Conservation (phyloP, 2,113 vertebrate species). For the Centropus bengalensis region DNA sequence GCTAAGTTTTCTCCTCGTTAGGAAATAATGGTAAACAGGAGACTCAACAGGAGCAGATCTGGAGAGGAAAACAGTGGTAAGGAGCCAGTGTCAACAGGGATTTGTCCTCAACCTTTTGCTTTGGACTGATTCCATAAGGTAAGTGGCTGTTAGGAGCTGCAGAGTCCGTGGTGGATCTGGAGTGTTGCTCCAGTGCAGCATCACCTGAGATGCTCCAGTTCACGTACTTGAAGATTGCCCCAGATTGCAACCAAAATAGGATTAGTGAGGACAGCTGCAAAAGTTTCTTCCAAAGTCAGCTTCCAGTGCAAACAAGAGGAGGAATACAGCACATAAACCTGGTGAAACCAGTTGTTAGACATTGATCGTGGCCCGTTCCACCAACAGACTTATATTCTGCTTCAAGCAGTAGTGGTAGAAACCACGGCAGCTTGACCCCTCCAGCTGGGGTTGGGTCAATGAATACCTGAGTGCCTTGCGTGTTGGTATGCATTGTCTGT, state of each 20-base stretch:
- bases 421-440: no score
- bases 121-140: neutral
- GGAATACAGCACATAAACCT: neutral
- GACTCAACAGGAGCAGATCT: neutral
- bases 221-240: neutral
- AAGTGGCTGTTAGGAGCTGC: neutral
- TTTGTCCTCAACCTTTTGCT: neutral
- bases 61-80: neutral
- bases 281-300: neutral
- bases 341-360: neutral
- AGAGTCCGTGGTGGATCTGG: neutral
- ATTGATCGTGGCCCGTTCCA: neutral
- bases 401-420: neutral
- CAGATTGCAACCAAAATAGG: neutral
- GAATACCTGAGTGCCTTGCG: neutral
- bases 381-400: neutral
- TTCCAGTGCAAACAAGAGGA: neutral
- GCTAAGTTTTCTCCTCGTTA: neutral
- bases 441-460: no score
- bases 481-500: fast-evolving
- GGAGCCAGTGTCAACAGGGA: neutral
- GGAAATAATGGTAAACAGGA: neutral
- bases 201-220: no score
- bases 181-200: no score
- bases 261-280: no score